These are phyloP conservation scores for Echinarachnius parma DNA, from an alignment of 53 echinoderm and acorn worm species.

Conservation along the genomic window DNA sequence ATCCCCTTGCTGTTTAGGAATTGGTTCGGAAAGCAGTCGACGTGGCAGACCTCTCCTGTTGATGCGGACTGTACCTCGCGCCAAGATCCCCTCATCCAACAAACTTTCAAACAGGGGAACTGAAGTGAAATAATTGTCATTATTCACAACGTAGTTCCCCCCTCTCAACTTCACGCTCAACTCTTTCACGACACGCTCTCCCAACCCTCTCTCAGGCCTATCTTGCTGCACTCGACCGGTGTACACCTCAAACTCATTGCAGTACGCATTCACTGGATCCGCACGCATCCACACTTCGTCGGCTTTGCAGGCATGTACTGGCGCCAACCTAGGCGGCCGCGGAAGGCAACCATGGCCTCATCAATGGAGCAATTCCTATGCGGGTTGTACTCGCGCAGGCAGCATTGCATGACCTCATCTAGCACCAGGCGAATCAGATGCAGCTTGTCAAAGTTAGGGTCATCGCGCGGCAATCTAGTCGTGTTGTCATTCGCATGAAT, in stretches of 20 bases:
- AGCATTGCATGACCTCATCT: background rate
- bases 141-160: background rate
- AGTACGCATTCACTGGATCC: slow-evolving; percentile 24
- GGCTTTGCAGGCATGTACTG: slow-evolving; percentile 25
- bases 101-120: slow-evolving; percentile 5
- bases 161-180: slow-evolving; percentile 8
- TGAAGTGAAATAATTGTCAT: slow-evolving; percentile 13
- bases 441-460: background rate
- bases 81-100: background rate
- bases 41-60: slow-evolving; percentile 5
- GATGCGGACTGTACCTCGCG: background rate
- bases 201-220: slow-evolving; percentile 3
- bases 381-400: background rate
- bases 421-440: background rate
- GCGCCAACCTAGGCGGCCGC: background rate
- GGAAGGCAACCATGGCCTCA: background rate
- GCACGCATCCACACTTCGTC: slow-evolving; percentile 43
- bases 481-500: background rate
- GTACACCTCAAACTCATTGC: slow-evolving; percentile 31
- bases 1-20: background rate
- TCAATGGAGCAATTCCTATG: background rate
- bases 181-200: slow-evolving; percentile 9
- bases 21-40: background rate
- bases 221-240: background rate
- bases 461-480: background rate